Conservation (phyloP, 64 coral and sea anemone species). For the Montipora foliosa region DNA sequence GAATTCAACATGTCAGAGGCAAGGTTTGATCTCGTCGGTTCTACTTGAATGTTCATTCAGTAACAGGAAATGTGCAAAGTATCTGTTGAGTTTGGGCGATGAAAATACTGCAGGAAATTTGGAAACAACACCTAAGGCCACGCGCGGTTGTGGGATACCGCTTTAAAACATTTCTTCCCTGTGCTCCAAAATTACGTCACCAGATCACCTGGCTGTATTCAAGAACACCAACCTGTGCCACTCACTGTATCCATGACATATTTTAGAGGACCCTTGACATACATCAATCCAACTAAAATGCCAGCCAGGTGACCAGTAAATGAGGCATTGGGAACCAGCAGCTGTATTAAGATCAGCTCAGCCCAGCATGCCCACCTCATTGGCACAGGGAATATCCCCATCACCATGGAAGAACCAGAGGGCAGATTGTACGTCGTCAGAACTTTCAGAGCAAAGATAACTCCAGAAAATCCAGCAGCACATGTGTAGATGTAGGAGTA, state of each 20-base stretch:
- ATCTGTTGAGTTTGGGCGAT: too few relatives aligned
- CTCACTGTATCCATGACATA: conserved; percentile 72
- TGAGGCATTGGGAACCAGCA: conserved; percentile 88
- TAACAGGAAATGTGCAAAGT: too few relatives aligned
- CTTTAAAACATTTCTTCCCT: too few relatives aligned
- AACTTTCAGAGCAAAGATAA: conserved; percentile 98
- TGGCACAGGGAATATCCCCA: conserved; percentile 94
- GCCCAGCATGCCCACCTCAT: conserved; percentile 93
- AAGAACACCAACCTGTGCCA: conserved; percentile 51
- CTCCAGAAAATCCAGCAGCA: conserved; percentile 96
- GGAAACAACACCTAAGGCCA: too few relatives aligned
- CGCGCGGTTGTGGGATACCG: too few relatives aligned
- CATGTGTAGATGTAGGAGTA: conserved; percentile 87
- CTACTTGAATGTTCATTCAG: too few relatives aligned
- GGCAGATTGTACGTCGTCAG: conserved; percentile 95
- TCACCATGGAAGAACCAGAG: conserved; percentile 76
- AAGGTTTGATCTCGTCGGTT: too few relatives aligned
- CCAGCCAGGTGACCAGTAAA: conserved; percentile 98
- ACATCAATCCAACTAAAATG: conserved; percentile 90
- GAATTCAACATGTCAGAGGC: too few relatives aligned
- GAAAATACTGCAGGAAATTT: too few relatives aligned
- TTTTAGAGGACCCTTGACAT: conserved; percentile 95
- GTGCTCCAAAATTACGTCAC: too few relatives aligned
- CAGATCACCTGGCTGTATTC: too few relatives aligned
- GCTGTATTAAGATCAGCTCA: conserved; percentile 90